A percentile compares a stretch with the other conserved stretches of the same genome.
Evolutionary conservation across 2,113 vertebrate species (phyloP).

Genomic region (Turdus rufiventris): DNA sequence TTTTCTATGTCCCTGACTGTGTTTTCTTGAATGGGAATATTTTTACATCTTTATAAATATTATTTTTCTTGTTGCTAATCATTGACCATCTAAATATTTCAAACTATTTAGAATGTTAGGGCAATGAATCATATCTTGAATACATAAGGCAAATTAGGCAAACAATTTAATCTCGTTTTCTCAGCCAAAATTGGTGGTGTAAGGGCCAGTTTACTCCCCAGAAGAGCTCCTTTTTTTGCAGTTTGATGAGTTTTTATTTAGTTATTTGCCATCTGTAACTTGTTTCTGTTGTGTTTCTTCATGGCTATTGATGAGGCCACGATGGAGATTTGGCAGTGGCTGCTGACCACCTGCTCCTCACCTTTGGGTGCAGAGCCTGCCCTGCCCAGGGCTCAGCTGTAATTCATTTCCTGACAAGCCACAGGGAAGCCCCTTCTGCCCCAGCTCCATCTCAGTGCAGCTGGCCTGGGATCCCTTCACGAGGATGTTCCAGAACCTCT

Average conservation of each 20-base stretch:
- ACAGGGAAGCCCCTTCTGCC: neutral
- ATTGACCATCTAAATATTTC: neutral
- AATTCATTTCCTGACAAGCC: neutral
- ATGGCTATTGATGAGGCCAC: slow-evolving; percentile 11
- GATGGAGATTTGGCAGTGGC: neutral
- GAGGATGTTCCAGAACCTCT: neutral
- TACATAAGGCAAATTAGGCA: neutral
- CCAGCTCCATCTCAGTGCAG: neutral
- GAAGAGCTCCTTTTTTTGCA: neutral
- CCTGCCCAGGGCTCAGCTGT: fast-evolving
- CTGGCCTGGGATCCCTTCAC: neutral
- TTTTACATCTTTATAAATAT: neutral
- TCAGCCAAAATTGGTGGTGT: neutral
- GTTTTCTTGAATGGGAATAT: neutral
- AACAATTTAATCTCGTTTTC: neutral
- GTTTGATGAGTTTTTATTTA: neutral
- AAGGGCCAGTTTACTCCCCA: neutral
- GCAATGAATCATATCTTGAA: neutral
- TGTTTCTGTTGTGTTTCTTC: slow-evolving; percentile 16
- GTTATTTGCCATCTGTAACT: slow-evolving; percentile 28
- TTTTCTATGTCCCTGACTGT: neutral
- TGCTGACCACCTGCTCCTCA: neutral
- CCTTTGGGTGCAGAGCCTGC: neutral
- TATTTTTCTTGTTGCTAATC: neutral
- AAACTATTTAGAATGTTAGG: neutral